phyloP scores from a whole-genome alignment of 1,140 invertebrate species.

The Xylocopa sonorina region DNA sequence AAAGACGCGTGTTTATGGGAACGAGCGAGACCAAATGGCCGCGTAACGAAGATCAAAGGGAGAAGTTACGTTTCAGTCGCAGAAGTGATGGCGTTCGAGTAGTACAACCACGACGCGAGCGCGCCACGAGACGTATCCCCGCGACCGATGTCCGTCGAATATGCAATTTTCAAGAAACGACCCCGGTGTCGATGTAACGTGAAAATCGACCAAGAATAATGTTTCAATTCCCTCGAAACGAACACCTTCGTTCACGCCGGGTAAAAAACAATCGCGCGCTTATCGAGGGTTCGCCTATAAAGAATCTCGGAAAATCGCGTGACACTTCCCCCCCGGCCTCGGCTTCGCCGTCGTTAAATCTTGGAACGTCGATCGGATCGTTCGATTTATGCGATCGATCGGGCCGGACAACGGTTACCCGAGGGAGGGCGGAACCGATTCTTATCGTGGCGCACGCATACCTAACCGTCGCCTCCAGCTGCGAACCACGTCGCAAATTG shows the following conservation, averaged over 20 bases:
- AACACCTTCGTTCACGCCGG: not conserved
- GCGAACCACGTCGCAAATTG: slow-evolving; percentile 61
- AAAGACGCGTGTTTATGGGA: not conserved
- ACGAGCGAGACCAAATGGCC: not conserved
- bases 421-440: slow-evolving; percentile 11
- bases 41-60: not conserved
- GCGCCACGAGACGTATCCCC: too few relatives aligned
- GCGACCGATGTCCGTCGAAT: too few relatives aligned
- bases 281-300: not conserved
- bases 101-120: not conserved
- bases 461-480: slow-evolving; percentile 40
- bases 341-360: slow-evolving; percentile 21
- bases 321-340: not conserved
- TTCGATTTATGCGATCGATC: slow-evolving; percentile 41
- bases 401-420: not conserved
- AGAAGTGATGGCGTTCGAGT: not conserved
- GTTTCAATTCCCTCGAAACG: not conserved
- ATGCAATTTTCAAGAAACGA: too few relatives aligned
- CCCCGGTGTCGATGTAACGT: too few relatives aligned
- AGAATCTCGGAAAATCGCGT: slow-evolving; percentile 2
- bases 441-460: slow-evolving; percentile 37
- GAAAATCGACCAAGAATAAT: not conserved
- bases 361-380: slow-evolving; percentile 2
- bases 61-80: not conserved
- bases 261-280: not conserved